These are phyloP conservation scores for Lacerta bilineata DNA, from an alignment of 2,797 vertebrate species.

Conservation along the genomic window DNA sequence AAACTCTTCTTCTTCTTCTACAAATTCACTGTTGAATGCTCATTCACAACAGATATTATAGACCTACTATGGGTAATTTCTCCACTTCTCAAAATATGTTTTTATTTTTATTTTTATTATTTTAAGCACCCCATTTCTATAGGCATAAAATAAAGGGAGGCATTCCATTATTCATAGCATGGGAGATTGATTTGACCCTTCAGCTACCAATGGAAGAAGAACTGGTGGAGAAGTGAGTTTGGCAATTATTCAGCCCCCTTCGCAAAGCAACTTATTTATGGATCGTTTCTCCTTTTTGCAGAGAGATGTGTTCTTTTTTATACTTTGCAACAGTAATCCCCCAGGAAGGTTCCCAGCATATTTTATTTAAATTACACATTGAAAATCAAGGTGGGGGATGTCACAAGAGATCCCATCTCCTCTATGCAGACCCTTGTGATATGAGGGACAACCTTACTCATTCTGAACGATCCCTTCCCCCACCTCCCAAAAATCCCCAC, in stretches of 20 bases:
- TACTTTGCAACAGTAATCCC: conserved; percentile 48
- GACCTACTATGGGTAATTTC: conserved; percentile 45
- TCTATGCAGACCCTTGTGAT: not conserved
- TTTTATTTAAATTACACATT: not conserved
- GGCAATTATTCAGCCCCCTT: conserved; percentile 67
- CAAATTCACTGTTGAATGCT: conserved; percentile 65
- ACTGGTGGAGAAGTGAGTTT: conserved; percentile 45
- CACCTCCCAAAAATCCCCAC: not conserved
- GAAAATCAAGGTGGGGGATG: conserved; percentile 1
- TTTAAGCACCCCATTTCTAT: conserved; percentile 71
- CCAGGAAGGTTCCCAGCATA: not conserved
- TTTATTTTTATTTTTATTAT: conserved; percentile 37
- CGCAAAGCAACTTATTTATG: conserved; percentile 71
- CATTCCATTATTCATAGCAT: conserved; percentile 64
- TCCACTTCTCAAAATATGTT: conserved; percentile 65
- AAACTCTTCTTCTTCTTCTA: too few relatives aligned
- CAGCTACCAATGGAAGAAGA: conserved; percentile 59
- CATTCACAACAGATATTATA: conserved; percentile 65
- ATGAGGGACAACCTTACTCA: not conserved
- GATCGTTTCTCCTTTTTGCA: conserved; percentile 64
- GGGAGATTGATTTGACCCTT: conserved; percentile 75
- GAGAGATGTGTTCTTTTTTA: conserved; percentile 61
- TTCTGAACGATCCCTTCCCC: not conserved
- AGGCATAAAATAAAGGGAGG: conserved; percentile 61
- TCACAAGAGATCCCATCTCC: not conserved